Evolutionary conservation across 1,140 invertebrate species (phyloP), one percentile per base, ranked within the genome.

Genomic region (Micrasema minimum): DNA sequence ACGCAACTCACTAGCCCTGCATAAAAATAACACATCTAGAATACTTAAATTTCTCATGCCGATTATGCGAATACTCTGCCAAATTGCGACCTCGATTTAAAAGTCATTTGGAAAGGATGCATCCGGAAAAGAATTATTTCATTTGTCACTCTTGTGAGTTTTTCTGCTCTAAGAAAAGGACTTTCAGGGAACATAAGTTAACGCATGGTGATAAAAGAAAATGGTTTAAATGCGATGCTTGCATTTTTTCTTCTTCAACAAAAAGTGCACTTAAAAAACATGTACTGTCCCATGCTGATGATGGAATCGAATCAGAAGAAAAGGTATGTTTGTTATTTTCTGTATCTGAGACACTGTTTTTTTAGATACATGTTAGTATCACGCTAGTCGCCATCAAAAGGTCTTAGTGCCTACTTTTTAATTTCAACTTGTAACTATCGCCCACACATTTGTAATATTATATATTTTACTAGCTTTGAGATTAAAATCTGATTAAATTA

Each of bases 131-230:
- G 35, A 38, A 3, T 3, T 59, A 38, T 20, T 59, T 38, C 16
- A 59, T 59, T 41, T 59, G 55, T 18, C 55, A 59, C 14, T 59
- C 55, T n/a, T 59, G 55, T 16, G 55, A 59, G 4, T 59, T 38
- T 22, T 59, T 16, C 1, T 59, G 55, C 35, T 0, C 55, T 7
- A 59, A 59, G 35, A 59, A 59, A 18, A 37, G 18, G 11, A 9
- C 7, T 2, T 59, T 38, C 7, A 59, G 38, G 18, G 35, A 59
- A 11, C 55, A 59, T 16, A 41, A 38, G 55, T 41, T 59, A 16
- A 59, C 31, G 0, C 55, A 59, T 16, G 22, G 9, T 3, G 55
- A 59, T 11, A 59, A 37, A 16, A 38, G 55, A 16, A 59, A 59
- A 20, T 59, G 55, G 55, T 59, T 59, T 22, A 59, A 59, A 38